Conservation (phyloP, 1,140 invertebrate species). For the Venturia canescens region DNA sequence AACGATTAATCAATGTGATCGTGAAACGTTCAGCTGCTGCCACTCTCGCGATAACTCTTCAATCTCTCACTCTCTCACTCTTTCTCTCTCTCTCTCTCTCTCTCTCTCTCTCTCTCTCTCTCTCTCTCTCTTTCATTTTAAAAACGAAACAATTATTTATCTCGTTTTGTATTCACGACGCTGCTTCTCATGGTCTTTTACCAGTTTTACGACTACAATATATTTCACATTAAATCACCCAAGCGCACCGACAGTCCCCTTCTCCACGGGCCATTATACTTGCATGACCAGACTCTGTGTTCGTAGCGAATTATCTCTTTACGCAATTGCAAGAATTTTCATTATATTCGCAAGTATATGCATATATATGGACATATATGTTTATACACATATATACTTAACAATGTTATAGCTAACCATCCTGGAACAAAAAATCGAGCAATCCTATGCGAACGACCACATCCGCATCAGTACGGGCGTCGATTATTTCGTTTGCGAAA, state of each 20-base stretch:
- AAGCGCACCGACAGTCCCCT: slow-evolving; percentile 73
- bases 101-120: no score
- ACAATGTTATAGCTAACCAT: neutral
- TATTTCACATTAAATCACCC: slow-evolving; percentile 65
- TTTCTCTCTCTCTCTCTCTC: no score
- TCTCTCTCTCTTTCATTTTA: no score
- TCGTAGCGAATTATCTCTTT: slow-evolving; percentile 75
- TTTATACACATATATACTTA: slow-evolving; percentile 10
- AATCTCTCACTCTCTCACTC: no score
- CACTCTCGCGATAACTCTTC: no score
- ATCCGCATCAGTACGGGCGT: slow-evolving; percentile 33
- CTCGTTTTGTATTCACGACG: slow-evolving; percentile 25
- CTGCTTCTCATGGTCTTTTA: slow-evolving; percentile 27
- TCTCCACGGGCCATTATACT: slow-evolving; percentile 76
- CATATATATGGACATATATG: slow-evolving; percentile 5
- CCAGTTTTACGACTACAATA: no score
- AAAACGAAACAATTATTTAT: slow-evolving; percentile 28
- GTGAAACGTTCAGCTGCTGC: no score
- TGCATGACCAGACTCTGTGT: slow-evolving; percentile 77
- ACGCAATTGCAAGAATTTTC: slow-evolving; percentile 72
- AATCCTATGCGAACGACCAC: slow-evolving; percentile 28
- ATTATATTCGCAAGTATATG: slow-evolving; percentile 50
- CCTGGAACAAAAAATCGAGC: neutral
- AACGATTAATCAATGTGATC: no score
- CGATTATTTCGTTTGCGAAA: slow-evolving; percentile 28